Evolutionary conservation across 2,113 vertebrate genomes (phyloP).

Genomic region (Sebastes schlegelii): DNA sequence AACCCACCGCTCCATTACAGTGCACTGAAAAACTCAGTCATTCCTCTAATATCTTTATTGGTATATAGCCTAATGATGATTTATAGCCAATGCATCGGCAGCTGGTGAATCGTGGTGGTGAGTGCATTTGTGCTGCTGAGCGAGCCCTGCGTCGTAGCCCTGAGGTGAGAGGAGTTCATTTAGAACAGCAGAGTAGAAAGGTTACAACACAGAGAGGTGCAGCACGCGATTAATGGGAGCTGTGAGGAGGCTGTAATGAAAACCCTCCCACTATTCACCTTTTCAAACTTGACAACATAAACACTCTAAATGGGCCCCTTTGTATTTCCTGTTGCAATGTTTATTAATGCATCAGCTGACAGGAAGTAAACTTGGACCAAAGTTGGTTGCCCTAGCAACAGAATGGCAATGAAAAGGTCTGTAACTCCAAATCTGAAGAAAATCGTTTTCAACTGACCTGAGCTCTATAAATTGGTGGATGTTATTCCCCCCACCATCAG

Average conservation of each 20-base stretch:
- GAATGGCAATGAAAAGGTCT: too few species aligned
- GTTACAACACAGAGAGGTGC: background rate
- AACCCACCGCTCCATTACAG: conserved; percentile 56
- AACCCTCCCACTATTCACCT: background rate
- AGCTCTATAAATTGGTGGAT: conserved; percentile 22
- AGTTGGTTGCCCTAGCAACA: too few species aligned
- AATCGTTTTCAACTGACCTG: conserved; percentile 36
- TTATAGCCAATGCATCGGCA: conserved; percentile 56
- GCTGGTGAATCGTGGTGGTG: conserved; percentile 30
- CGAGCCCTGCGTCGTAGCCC: conserved; percentile 32
- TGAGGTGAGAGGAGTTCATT: conserved; percentile 54
- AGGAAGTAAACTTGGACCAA: too few species aligned
- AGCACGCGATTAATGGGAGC: conserved; percentile 6
- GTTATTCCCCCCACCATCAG: conserved; percentile 9
- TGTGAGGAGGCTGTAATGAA: background rate
- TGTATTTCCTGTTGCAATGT: too few species aligned
- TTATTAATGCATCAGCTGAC: too few species aligned
- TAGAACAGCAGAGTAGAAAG: conserved; percentile 36
- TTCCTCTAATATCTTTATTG: conserved; percentile 63
- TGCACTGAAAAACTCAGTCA: conserved; percentile 48
- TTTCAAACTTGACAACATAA: too few species aligned
- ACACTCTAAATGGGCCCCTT: too few species aligned
- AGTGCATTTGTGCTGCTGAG: conserved; percentile 59
- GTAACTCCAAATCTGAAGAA: conserved; percentile 15
- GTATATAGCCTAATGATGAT: conserved; percentile 69